A percentile compares a stretch with the other conserved stretches of the same genome.
These are phyloP conservation scores for Rhinophrynus dorsalis DNA, from an alignment of 2,797 vertebrate species.

Conservation along the genomic window DNA sequence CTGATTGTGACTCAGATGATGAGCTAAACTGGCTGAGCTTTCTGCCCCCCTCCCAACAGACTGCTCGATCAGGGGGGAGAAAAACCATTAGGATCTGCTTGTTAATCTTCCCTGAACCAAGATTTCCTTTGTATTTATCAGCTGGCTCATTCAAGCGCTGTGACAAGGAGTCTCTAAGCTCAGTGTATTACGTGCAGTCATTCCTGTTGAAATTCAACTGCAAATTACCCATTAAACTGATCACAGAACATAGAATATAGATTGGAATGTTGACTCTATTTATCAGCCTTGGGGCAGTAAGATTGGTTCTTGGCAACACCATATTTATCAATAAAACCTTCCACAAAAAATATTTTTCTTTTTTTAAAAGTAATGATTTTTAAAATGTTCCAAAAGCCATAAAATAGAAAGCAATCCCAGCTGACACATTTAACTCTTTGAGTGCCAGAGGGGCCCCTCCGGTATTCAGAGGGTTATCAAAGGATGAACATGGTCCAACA, in stretches of 20 bases:
- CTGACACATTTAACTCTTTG: too few species aligned
- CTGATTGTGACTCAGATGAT: slow-evolving; percentile 1
- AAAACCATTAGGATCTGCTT: slow-evolving; percentile 16
- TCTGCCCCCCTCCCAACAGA: background rate
- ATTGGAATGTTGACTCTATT: background rate
- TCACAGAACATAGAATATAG: background rate
- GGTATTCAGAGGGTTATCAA: too few species aligned
- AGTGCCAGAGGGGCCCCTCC: too few species aligned
- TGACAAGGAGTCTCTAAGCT: slow-evolving; percentile 1
- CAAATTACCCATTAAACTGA: background rate
- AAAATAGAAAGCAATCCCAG: too few species aligned
- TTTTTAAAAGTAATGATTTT: too few species aligned
- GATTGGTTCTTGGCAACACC: background rate
- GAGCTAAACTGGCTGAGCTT: background rate
- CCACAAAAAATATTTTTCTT: too few species aligned
- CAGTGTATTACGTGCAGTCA: background rate
- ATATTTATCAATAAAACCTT: too few species aligned
- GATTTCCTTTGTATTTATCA: slow-evolving; percentile 25
- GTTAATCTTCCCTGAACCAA: slow-evolving; percentile 30
- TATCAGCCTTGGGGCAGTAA: background rate
- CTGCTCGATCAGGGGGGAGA: slow-evolving; percentile 10
- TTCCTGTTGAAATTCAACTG: background rate
- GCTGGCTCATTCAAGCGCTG: background rate
- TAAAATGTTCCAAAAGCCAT: too few species aligned
- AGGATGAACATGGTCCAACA: too few species aligned